Percentiles rank a stretch among this genome's conserved stretches.
Evolutionary conservation across 2,113 vertebrate species (phyloP).

Genomic region (Aptenodytes forsteri): DNA sequence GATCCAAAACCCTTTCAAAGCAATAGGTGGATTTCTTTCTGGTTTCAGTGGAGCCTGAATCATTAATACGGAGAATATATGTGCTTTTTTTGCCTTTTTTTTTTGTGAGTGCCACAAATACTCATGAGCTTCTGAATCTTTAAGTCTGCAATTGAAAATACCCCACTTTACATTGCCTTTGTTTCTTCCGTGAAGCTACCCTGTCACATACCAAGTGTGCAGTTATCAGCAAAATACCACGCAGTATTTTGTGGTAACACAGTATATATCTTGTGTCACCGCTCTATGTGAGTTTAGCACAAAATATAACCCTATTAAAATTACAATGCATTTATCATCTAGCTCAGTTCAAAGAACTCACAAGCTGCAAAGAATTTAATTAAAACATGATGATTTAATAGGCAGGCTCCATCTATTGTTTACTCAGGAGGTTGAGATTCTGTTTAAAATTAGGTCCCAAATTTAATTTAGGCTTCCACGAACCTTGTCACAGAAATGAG

Average conservation of each 20-base stretch:
- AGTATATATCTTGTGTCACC: slow-evolving; percentile 1
- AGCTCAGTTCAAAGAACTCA: slow-evolving; percentile 56
- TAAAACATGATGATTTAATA: slow-evolving; percentile 81
- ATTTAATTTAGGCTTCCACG: slow-evolving; percentile 70
- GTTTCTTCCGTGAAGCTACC: background rate
- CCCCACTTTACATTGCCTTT: background rate
- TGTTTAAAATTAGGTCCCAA: slow-evolving; percentile 68
- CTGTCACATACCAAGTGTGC: background rate
- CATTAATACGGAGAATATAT: background rate
- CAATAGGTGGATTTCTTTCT: background rate
- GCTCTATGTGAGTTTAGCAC: slow-evolving; percentile 31
- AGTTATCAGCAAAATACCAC: slow-evolving; percentile 25
- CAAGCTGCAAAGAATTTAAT: slow-evolving; percentile 74
- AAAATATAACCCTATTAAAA: slow-evolving; percentile 72
- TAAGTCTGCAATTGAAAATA: background rate
- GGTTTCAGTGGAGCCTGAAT: background rate
- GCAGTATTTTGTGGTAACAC: background rate
- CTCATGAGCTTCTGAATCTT: background rate
- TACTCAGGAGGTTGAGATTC: slow-evolving; percentile 72
- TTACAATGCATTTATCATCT: slow-evolving; percentile 69
- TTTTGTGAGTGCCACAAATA: background rate
- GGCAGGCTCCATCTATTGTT: slow-evolving; percentile 69
- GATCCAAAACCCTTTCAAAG: background rate
- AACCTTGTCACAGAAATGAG: slow-evolving; percentile 21
- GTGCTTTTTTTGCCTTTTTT: too few relatives aligned